Evolutionary conservation across 2,113 vertebrate species (phyloP).

Genomic region (Dryoscopus gambensis): DNA sequence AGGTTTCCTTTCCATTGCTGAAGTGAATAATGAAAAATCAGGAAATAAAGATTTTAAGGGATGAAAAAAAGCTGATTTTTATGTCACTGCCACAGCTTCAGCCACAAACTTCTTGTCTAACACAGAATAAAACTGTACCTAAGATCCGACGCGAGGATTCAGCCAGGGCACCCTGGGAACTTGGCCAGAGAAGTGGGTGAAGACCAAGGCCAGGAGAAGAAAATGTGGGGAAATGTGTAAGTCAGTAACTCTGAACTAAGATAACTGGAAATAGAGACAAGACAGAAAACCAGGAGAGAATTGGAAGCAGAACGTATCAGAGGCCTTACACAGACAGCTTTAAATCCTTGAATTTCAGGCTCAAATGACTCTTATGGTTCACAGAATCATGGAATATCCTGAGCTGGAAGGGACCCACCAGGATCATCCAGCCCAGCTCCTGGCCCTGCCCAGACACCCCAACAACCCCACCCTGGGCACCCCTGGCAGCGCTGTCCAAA

Average conservation of each 20-base stretch:
- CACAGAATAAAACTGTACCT: neutral
- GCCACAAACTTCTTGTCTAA: neutral
- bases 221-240: accelerated
- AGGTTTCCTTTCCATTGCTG: neutral
- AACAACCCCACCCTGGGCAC: neutral
- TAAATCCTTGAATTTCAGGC: neutral
- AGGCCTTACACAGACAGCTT: neutral
- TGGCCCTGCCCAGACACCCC: neutral
- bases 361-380: neutral
- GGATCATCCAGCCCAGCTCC: accelerated
- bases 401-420: accelerated
- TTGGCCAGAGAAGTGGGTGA: accelerated
- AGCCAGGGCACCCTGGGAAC: neutral
- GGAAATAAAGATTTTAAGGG: neutral
- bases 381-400: neutral
- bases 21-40: neutral
- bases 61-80: neutral
- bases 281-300: neutral
- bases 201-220: neutral
- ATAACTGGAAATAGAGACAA: neutral
- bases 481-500: neutral
- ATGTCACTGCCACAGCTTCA: neutral
- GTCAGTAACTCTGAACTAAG: neutral
- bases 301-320: accelerated
- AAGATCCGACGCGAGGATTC: accelerated